These are phyloP conservation scores for Drosophila ercepeae DNA, from an alignment of 1,140 invertebrate species.

Conservation along the genomic window DNA sequence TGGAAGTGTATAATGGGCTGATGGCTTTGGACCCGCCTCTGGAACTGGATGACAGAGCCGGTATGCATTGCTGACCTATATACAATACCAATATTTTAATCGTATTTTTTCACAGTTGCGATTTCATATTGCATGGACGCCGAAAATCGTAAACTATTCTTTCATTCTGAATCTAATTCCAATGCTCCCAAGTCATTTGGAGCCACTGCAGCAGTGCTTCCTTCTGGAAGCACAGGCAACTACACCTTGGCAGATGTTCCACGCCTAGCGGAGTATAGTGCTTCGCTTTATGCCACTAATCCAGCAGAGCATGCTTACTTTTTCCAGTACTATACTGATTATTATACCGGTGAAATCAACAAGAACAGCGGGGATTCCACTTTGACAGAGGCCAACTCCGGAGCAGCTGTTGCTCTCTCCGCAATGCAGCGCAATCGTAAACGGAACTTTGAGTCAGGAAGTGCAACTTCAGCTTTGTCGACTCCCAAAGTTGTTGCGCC, in stretches of 20 bases:
- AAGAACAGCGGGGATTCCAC: constrained; percentile 85
- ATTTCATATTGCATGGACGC: constrained; percentile 69
- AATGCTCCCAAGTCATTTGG: constrained; percentile 1
- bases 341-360: constrained; percentile 90
- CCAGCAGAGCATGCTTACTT: constrained; percentile 90
- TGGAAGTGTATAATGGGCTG: constrained; percentile 90
- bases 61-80: constrained; percentile 72
- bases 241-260: constrained; percentile 89
- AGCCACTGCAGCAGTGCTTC: constrained; percentile 20
- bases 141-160: constrained; percentile 50
- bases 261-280: constrained; percentile 91
- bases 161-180: constrained; percentile 30
- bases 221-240: constrained; percentile 39
- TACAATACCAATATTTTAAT: not conserved
- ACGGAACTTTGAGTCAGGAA: constrained; percentile 29
- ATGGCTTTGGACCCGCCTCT: constrained; percentile 85
- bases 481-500: constrained; percentile 77
- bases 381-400: constrained; percentile 90
- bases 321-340: constrained; percentile 91
- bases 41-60: constrained; percentile 88
- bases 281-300: constrained; percentile 90
- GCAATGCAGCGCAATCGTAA: constrained; percentile 87
- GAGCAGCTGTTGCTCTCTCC: constrained; percentile 94
- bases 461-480: constrained; percentile 21
- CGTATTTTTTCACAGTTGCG: constrained; percentile 33